Percentiles rank a stretch among this genome's conserved stretches.
These are phyloP conservation scores for Potamilus streckersoni DNA, from an alignment of 1,140 invertebrate species.

Conservation along the genomic window DNA sequence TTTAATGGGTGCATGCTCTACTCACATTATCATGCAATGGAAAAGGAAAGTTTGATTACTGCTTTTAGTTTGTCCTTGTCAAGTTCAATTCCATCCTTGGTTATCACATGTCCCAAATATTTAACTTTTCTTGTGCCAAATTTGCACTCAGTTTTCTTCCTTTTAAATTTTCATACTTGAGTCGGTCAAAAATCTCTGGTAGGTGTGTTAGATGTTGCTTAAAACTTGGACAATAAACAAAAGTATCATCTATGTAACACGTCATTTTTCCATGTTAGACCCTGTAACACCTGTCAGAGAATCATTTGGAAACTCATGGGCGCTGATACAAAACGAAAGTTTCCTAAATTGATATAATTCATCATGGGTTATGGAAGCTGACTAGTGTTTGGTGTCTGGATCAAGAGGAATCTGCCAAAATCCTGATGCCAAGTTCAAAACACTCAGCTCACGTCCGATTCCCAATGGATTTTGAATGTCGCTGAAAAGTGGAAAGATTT, in stretches of 20 bases:
- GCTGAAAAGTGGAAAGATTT: constrained; percentile 21
- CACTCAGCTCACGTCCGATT: constrained; percentile 19
- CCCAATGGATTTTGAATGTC: constrained; percentile 32
- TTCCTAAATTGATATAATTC: constrained; percentile 28
- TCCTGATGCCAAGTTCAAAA: constrained; percentile 31
- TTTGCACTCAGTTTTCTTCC: constrained; percentile 38
- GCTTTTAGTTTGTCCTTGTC: constrained; percentile 24
- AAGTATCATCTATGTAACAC: constrained; percentile 36
- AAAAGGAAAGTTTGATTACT: constrained; percentile 32
- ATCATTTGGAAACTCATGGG: constrained; percentile 34
- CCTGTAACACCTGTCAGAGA: constrained; percentile 25
- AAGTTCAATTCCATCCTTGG: constrained; percentile 33
- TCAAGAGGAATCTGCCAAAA: constrained; percentile 35
- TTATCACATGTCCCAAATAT: constrained; percentile 41
- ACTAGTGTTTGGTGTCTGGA: constrained; percentile 27
- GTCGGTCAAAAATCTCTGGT: constrained; percentile 22
- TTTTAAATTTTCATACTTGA: constrained; percentile 31
- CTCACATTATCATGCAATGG: constrained; percentile 49
- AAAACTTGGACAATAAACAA: constrained; percentile 35
- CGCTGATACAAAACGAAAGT: constrained; percentile 34
- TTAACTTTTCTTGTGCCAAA: constrained; percentile 31
- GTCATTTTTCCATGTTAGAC: constrained; percentile 35
- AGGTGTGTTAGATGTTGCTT: constrained; percentile 36
- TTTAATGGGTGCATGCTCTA: too few species aligned
- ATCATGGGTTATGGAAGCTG: constrained; percentile 37